These are phyloP conservation scores for Eidolon helvum DNA, from an alignment of 2,113 vertebrate genomes.

Conservation along the genomic window DNA sequence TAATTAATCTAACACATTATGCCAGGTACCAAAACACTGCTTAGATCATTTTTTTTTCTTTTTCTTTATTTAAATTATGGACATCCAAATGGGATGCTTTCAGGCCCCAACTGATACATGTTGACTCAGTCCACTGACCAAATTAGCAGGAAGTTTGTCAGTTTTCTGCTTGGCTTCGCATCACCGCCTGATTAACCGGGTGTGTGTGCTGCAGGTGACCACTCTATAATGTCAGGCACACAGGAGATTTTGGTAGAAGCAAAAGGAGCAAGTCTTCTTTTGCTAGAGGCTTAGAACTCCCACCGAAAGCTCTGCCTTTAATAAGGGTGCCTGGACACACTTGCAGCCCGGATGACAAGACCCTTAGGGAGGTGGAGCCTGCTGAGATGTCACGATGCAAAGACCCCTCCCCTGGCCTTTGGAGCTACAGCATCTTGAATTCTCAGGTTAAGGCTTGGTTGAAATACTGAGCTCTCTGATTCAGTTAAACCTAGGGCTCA, in stretches of 20 bases:
- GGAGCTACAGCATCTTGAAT: not conserved
- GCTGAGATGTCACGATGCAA: not conserved
- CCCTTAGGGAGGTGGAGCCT: not conserved
- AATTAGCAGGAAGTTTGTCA: not conserved
- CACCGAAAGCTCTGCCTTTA: not conserved
- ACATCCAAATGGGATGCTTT: not conserved
- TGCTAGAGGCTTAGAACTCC: not conserved
- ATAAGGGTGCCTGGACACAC: not conserved
- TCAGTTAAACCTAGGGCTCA: constrained; percentile 2
- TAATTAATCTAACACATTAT: not conserved
- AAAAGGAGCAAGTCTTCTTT: not conserved
- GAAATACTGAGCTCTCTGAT: not conserved
- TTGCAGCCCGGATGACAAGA: not conserved
- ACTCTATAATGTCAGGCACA: not conserved
- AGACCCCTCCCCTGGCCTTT: not conserved
- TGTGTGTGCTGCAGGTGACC: fast-evolving
- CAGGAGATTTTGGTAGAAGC: not conserved
- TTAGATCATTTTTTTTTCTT: not conserved
- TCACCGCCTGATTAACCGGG: not conserved
- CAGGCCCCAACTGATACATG: not conserved
- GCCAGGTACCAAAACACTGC: not conserved
- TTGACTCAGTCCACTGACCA: not conserved
- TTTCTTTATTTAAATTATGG: not conserved
- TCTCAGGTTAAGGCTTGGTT: not conserved
- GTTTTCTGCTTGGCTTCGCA: not conserved